Conservation (phyloP, 2,888 invertebrate species). For the Xylophagus ater region DNA sequence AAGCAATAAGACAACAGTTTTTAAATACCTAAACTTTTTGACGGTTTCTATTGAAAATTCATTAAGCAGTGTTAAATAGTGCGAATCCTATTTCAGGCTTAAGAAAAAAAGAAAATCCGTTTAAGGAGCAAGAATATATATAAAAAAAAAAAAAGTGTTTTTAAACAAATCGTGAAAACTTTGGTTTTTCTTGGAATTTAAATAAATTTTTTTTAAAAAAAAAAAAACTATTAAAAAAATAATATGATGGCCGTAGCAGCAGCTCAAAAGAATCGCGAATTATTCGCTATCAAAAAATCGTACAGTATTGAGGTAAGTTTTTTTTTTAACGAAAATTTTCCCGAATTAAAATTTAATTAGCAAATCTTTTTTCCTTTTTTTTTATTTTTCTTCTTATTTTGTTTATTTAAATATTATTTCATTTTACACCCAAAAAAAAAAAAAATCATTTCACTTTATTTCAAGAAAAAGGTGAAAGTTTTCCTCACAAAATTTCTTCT, state of each 20-base stretch:
- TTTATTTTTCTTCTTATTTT: too few species aligned
- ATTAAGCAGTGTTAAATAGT: slow-evolving; percentile 8
- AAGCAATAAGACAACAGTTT: slow-evolving; percentile 17
- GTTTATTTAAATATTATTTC: too few species aligned
- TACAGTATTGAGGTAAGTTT: slow-evolving; percentile 91
- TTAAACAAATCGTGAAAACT: slow-evolving; percentile 8
- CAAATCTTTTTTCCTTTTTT: too few species aligned
- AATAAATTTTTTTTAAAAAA: slow-evolving; percentile 9
- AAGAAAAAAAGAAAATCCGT: slow-evolving; percentile 8
- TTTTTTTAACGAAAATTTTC: not conserved
- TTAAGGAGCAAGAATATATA: not conserved
- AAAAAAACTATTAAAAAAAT: slow-evolving; percentile 9
- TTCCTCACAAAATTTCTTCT: too few species aligned
- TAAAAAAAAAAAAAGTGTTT: slow-evolving; percentile 5
- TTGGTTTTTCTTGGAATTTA: too few species aligned
- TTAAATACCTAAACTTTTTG: not conserved
- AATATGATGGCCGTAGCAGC: slow-evolving; percentile 79
- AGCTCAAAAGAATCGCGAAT: slow-evolving; percentile 88
- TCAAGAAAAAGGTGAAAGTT: too few species aligned
- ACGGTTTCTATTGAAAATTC: too few species aligned
- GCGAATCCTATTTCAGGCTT: slow-evolving; percentile 7
- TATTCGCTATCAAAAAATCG: slow-evolving; percentile 94
- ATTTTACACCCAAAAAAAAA: too few species aligned
- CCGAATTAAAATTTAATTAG: too few species aligned
- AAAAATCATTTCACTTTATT: too few species aligned